Evolutionary conservation across 2,113 vertebrate genomes (phyloP).

Genomic region (Tyto alba): DNA sequence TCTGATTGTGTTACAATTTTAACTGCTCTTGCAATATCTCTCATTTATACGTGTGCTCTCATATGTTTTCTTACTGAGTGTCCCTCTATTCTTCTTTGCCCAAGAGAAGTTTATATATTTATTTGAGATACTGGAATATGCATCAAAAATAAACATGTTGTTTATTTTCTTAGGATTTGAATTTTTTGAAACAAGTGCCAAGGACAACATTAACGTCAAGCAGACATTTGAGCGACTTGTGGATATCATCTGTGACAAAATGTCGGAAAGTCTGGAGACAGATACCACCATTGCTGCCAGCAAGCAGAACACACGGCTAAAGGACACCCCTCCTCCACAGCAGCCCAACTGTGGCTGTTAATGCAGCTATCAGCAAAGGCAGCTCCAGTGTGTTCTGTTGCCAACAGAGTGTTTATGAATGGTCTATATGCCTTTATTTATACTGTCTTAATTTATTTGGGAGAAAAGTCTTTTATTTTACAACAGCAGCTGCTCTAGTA

Average conservation of each 20-base stretch:
- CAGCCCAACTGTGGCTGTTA: constrained; percentile 92
- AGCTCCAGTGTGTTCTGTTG: constrained; percentile 54
- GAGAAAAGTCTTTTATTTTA: constrained; percentile 49
- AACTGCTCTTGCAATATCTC: not conserved
- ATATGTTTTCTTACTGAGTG: not conserved
- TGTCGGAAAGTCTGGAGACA: constrained; percentile 91
- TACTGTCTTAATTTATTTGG: constrained; percentile 53
- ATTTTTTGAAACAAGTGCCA: constrained; percentile 97
- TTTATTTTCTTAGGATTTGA: constrained; percentile 86
- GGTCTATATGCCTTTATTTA: constrained; percentile 72
- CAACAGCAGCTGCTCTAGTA: constrained; percentile 8
- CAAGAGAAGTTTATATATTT: not conserved
- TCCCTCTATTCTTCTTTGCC: not conserved
- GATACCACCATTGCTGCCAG: constrained; percentile 84
- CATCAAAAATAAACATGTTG: not conserved
- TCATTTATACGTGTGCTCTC: not conserved
- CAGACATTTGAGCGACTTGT: constrained; percentile 96
- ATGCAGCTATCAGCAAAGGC: constrained; percentile 44
- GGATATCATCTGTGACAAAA: constrained; percentile 97
- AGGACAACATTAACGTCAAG: constrained; percentile 96
- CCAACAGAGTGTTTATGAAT: constrained; percentile 73
- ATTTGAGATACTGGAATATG: not conserved
- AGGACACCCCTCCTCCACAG: constrained; percentile 86
- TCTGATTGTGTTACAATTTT: not conserved
- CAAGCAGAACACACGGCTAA: constrained; percentile 87